Base-by-base conservation (phyloP, 1,140 invertebrate genomes). In the Harlomillsia oculata region DNA sequence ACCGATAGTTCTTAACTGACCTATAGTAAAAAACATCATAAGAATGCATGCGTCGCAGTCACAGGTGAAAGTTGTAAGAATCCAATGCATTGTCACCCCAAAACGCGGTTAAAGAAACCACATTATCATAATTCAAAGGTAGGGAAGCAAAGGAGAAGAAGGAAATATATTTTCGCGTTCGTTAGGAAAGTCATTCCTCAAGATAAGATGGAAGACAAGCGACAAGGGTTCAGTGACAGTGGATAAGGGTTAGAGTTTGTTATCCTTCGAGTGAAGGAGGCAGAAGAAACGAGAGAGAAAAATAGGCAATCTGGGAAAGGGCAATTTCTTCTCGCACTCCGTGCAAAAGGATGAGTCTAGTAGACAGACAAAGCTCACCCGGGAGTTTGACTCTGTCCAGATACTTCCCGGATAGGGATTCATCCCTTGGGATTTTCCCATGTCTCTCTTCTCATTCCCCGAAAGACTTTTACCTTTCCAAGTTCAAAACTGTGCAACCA, bases 231-330 rank as follows among this genome's bases (percentile, higher is more conserved):
- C n/a, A n/a, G n/a, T n/a, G n/a, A n/a, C n/a, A n/a, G n/a, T n/a
- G n/a, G n/a, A 28, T 23, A 37, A 20, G 45, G 21, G 43, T 36
- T 56, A n/a, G 40, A 30, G n/a, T n/a, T n/a, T n/a, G n/a, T n/a
- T n/a, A n/a, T n/a, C n/a, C n/a, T n/a, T n/a, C n/a, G n/a, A n/a
- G n/a, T n/a, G n/a, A n/a, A n/a, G n/a, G 20, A 39, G 43, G 20
- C n/a, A 41, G 32, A 18, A 50, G 44, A 48, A n/a, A n/a, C n/a
- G 34, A 6, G 30, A 18, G 30, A 56, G 54, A 50, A 37, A 50
- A 50, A 49, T 49, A 56, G 54, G 46, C 54, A 56, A 56, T 56
- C 54, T 56, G 45, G 32, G 34, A 39, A 46, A 56, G 45, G 54
- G 53, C 53, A 45, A 56, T 56, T 55, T 56, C 44, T 56, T 30